A percentile compares a stretch with the other conserved stretches of the same genome.
Evolutionary conservation across 1,140 invertebrate species (phyloP).

Genomic region (Tetragnatha versicolor): DNA sequence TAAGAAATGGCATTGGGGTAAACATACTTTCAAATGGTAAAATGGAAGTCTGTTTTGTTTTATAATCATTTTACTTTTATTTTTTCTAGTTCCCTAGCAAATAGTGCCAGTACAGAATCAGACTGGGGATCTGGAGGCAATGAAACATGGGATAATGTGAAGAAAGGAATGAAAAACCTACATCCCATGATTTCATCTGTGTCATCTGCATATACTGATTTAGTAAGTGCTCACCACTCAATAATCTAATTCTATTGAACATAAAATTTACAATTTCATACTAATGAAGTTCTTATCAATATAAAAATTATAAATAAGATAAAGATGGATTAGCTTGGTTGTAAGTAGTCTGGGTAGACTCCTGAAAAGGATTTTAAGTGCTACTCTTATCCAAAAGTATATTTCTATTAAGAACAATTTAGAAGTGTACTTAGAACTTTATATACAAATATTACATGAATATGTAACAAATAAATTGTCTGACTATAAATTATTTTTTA

Average conservation of each 20-base stretch:
- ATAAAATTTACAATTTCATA: background rate
- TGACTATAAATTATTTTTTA: too few relatives aligned
- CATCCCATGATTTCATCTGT: conserved; percentile 59
- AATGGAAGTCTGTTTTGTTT: background rate
- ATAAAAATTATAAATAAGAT: too few relatives aligned
- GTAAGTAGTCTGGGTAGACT: too few relatives aligned
- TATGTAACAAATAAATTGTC: too few relatives aligned
- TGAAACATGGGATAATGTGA: conserved; percentile 70
- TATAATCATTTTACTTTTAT: background rate
- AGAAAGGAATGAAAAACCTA: conserved; percentile 71
- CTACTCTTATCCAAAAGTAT: too few relatives aligned
- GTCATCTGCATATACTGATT: conserved; percentile 55
- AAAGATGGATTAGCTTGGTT: too few relatives aligned
- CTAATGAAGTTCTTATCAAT: background rate
- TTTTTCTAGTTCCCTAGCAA: conserved; percentile 41
- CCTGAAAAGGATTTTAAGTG: too few relatives aligned
- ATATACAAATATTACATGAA: too few relatives aligned
- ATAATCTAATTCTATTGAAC: background rate
- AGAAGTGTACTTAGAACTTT: too few relatives aligned
- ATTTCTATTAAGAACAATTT: too few relatives aligned
- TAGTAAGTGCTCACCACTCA: conserved; percentile 57
- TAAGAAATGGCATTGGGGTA: background rate
- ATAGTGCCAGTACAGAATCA: conserved; percentile 63
- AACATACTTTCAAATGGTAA: background rate
- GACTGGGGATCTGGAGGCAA: conserved; percentile 72